phyloP scores from a whole-genome alignment of 1,140 invertebrate species.

The Doryteuthis pealeii region DNA sequence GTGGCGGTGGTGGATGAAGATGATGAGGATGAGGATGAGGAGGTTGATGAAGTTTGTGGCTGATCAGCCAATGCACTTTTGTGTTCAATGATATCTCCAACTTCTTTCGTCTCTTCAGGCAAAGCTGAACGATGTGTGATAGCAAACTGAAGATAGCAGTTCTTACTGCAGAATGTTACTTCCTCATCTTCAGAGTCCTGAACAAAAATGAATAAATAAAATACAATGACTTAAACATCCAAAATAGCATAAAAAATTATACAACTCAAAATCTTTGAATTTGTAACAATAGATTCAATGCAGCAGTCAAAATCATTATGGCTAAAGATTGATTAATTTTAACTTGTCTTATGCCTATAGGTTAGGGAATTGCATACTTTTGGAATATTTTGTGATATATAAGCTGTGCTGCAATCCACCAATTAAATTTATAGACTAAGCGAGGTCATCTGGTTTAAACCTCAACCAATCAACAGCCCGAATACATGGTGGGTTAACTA shows the following conservation, averaged over 20 bases:
- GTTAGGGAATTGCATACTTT: no score
- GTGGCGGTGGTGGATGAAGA: constrained; percentile 18
- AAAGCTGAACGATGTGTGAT: constrained; percentile 66
- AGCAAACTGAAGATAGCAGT: constrained; percentile 82
- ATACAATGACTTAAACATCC: no score
- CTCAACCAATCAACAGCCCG: no score
- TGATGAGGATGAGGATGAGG: constrained; percentile 21
- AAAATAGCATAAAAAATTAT: not conserved
- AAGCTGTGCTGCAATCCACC: no score
- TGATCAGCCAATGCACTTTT: constrained; percentile 58
- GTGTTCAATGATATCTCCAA: constrained; percentile 70
- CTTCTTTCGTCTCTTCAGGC: constrained; percentile 56
- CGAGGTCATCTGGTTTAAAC: no score
- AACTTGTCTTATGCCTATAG: no score
- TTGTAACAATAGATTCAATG: no score
- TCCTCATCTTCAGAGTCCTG: constrained; percentile 54
- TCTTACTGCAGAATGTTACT: constrained; percentile 75
- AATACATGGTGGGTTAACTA: no score
- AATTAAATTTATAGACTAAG: no score
- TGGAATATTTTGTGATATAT: no score
- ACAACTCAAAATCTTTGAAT: not conserved
- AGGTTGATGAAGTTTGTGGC: constrained; percentile 16
- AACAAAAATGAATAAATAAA: not conserved
- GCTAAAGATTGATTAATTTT: no score
- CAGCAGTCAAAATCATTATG: no score